Evolutionary conservation across 2,797 vertebrate genomes (phyloP).

Genomic region (Enteromius argenteus): DNA sequence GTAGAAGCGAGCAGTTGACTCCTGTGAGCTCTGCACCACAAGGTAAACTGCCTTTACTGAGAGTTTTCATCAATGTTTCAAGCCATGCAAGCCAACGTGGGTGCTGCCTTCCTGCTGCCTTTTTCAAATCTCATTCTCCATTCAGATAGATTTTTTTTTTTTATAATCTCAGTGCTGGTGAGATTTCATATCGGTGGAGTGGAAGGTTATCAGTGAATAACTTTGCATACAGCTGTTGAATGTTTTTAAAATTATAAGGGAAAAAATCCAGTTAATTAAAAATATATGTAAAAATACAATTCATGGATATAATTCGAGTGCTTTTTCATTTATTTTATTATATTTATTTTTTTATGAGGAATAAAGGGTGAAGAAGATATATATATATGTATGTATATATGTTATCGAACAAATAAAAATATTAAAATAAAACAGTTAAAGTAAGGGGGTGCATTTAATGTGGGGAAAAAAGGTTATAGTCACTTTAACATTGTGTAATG

Average conservation of each 20-base stretch:
- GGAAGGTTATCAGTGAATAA: not conserved
- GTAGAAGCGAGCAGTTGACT: slow-evolving; percentile 7
- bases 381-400: no score
- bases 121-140: not conserved
- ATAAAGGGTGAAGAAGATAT: not conserved
- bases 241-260: not conserved
- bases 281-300: not conserved
- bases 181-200: not conserved
- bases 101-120: not conserved
- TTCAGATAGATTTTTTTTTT: not conserved
- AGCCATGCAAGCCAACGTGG: no score
- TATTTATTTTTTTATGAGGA: not conserved
- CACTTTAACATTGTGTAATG: not conserved
- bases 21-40: slow-evolving; percentile 17
- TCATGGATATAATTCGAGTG: not conserved
- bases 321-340: not conserved
- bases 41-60: slow-evolving; percentile 23
- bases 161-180: not conserved
- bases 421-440: not conserved
- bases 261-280: not conserved
- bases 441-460: not conserved
- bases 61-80: not conserved
- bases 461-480: not conserved
- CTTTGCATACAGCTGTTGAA: not conserved
- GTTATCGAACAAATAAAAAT: not conserved